phyloP scores from a whole-genome alignment of 23 tunicate species.

The Diplosoma virens region DNA sequence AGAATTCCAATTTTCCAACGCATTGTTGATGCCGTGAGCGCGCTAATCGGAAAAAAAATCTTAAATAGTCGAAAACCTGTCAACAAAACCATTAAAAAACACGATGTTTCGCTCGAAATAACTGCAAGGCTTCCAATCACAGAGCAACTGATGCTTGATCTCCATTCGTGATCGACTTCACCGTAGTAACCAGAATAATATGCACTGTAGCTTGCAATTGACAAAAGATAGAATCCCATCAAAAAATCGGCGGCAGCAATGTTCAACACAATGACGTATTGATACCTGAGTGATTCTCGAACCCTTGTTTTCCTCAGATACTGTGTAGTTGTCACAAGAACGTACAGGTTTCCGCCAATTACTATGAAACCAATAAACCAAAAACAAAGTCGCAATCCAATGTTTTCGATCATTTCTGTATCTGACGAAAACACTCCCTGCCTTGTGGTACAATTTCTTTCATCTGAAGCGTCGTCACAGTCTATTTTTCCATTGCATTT shows the following conservation, averaged over 20 bases:
- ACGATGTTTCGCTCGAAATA: constrained; percentile 34
- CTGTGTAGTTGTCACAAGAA: background rate
- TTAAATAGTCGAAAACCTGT: background rate
- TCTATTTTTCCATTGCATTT: background rate
- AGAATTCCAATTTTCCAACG: background rate
- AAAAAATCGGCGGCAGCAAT: constrained; percentile 34
- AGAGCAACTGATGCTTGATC: constrained; percentile 10
- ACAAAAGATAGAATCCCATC: constrained; percentile 46
- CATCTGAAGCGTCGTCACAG: constrained; percentile 26
- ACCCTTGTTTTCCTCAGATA: background rate
- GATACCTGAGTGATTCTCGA: background rate
- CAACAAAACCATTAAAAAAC: constrained; percentile 10
- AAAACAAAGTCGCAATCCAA: background rate
- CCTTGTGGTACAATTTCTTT: background rate
- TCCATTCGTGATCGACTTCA: constrained; percentile 23
- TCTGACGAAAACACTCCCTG: constrained; percentile 1
- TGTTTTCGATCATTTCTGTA: constrained; percentile 6
- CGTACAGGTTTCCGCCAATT: constrained; percentile 13
- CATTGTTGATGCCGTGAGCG: background rate
- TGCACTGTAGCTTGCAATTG: constrained; percentile 1
- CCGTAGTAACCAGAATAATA: constrained; percentile 16
- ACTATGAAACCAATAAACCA: background rate
- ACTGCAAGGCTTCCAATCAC: background rate
- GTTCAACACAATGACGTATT: constrained; percentile 15
- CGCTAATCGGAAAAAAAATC: background rate